Conservation (phyloP, 2,797 vertebrate species). For the Rhabdophis nuchalis region DNA sequence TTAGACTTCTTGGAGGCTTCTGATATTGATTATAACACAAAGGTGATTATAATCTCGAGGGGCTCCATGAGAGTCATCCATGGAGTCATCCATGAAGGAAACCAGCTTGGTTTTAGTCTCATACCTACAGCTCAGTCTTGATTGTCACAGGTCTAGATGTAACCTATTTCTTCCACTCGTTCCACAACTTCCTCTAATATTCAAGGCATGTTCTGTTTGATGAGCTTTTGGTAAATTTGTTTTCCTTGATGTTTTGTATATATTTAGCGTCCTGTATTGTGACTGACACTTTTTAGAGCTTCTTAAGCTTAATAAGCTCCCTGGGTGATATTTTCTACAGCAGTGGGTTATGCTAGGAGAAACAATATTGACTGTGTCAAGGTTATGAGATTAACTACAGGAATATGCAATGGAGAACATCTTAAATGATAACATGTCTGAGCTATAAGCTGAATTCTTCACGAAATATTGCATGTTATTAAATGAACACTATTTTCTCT, state of each 20-base stretch:
- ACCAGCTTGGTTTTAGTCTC: background rate
- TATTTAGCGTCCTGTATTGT: background rate
- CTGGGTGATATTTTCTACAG: background rate
- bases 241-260: background rate
- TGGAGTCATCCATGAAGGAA: background rate
- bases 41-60: background rate
- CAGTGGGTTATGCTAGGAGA: background rate
- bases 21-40: background rate
- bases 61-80: background rate
- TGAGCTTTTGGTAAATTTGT: background rate
- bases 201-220: background rate
- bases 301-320: background rate
- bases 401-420: background rate
- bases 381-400: background rate
- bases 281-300: background rate
- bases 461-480: background rate
- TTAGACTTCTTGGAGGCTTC: background rate
- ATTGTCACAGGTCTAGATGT: background rate
- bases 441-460: background rate
- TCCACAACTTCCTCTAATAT: background rate
- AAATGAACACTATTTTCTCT: background rate
- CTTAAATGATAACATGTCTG: background rate
- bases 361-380: background rate
- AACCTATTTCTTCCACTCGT: background rate
- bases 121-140: background rate